phyloP scores from a whole-genome alignment of 2,888 invertebrate species.

The Xanthostigma xanthostigma region DNA sequence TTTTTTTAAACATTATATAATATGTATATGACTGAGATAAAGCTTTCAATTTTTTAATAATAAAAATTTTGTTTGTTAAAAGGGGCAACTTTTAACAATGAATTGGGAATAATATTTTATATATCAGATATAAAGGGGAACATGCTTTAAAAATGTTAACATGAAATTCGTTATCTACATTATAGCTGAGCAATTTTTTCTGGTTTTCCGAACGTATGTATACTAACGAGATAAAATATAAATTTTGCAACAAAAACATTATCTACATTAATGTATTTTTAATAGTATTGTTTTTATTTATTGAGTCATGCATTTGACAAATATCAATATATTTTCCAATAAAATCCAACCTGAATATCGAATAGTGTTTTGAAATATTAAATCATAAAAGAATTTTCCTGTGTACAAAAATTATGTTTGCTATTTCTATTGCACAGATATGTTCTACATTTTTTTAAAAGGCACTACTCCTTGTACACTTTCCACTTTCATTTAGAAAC shows the following conservation, averaged over 20 bases:
- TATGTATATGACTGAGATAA: no score
- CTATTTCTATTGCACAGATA: no score
- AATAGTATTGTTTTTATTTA: neutral
- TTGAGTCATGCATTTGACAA: neutral
- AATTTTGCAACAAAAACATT: neutral
- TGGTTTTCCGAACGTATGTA: constrained; percentile 27
- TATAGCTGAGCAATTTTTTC: constrained; percentile 27
- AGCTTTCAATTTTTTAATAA: no score
- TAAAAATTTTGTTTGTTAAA: neutral
- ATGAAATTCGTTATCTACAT: constrained; percentile 13
- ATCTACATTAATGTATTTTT: neutral
- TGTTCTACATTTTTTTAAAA: no score
- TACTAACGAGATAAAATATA: constrained; percentile 17
- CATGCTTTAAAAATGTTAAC: neutral
- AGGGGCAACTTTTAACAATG: no score
- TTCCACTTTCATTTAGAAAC: no score
- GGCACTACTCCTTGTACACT: no score
- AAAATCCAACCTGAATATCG: constrained; percentile 23
- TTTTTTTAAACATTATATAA: no score
- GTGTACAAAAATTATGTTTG: no score
- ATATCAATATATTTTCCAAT: constrained; percentile 18
- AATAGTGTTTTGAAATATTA: constrained; percentile 1
- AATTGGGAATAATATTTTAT: no score
- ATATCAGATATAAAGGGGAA: neutral
- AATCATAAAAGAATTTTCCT: no score